A percentile compares a stretch with the other conserved stretches of the same genome.
phyloP scores from a whole-genome alignment of 1,140 invertebrate species.

The Cepaea nemoralis region DNA sequence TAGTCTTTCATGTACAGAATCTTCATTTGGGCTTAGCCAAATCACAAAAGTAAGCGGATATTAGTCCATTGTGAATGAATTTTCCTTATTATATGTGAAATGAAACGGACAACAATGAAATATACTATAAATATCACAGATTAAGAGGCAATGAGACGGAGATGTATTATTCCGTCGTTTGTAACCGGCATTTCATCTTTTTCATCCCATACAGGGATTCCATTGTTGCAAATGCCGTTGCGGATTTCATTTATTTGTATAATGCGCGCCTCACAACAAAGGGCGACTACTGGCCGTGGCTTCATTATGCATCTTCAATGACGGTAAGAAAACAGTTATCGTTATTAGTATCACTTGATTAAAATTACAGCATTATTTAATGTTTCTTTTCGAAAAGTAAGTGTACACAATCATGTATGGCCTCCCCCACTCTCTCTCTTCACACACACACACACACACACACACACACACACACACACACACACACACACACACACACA shows the following conservation, averaged over 20 bases:
- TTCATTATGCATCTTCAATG: no score
- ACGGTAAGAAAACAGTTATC: no score
- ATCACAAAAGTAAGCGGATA: background rate
- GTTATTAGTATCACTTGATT: no score
- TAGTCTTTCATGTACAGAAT: background rate
- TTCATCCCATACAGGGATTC: background rate
- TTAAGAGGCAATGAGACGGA: background rate
- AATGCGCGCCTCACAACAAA: no score
- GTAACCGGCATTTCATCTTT: background rate
- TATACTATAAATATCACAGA: background rate
- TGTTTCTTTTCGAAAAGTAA: no score
- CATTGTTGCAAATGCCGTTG: background rate
- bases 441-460: no score
- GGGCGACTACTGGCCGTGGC: no score
- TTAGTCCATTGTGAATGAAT: background rate
- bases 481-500: no score
- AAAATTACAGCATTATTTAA: no score
- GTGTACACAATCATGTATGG: no score
- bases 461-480: no score
- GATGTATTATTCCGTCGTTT: background rate
- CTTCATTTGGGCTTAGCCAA: background rate
- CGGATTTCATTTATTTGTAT: background rate
- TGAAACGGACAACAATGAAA: background rate
- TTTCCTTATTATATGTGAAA: background rate
- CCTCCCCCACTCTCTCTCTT: no score